A percentile compares a stretch with the other conserved stretches of the same genome.
Evolutionary conservation across 30 jellyfish, hydroid and myxozoan genomes (phyloP).

Genomic region (Aurelia aurita): DNA sequence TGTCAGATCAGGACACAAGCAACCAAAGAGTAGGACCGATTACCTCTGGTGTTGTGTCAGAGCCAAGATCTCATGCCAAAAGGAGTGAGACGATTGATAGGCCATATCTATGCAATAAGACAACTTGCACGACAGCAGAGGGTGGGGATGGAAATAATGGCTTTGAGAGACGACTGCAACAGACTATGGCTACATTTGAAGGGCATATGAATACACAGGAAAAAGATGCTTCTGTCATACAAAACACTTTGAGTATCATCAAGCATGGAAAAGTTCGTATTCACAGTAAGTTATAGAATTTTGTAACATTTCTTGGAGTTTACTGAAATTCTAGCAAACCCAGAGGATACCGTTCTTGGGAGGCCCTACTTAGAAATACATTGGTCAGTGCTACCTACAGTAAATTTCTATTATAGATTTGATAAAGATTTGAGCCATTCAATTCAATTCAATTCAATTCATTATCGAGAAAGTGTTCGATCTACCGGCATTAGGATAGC

Average conservation of each 20-base stretch:
- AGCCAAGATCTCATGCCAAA: not conserved
- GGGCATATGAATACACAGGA: constrained; percentile 18
- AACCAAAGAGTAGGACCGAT: not conserved
- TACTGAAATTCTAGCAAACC: not conserved
- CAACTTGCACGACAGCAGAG: constrained; percentile 41
- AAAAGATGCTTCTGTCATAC: not conserved
- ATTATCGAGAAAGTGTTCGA: too few species aligned
- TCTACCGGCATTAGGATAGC: too few species aligned
- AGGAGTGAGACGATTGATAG: constrained; percentile 1
- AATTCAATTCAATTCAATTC: too few species aligned
- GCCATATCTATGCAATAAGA: not conserved
- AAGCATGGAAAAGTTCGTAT: constrained; percentile 10
- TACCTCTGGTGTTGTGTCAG: not conserved
- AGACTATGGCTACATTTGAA: constrained; percentile 35
- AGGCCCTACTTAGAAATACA: too few species aligned
- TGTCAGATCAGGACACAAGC: not conserved
- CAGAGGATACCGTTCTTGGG: too few species aligned
- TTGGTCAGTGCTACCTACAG: too few species aligned
- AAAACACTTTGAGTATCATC: constrained; percentile 8
- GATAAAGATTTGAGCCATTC: too few species aligned
- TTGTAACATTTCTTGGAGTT: not conserved
- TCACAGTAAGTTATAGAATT: constrained; percentile 22
- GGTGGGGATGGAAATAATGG: constrained; percentile 8
- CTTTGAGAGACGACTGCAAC: constrained; percentile 21
- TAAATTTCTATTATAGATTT: too few species aligned